Percentiles rank a stretch among this genome's conserved stretches.
phyloP scores from a whole-genome alignment of 2,113 vertebrate species.

The Syrrhaptes paradoxus region DNA sequence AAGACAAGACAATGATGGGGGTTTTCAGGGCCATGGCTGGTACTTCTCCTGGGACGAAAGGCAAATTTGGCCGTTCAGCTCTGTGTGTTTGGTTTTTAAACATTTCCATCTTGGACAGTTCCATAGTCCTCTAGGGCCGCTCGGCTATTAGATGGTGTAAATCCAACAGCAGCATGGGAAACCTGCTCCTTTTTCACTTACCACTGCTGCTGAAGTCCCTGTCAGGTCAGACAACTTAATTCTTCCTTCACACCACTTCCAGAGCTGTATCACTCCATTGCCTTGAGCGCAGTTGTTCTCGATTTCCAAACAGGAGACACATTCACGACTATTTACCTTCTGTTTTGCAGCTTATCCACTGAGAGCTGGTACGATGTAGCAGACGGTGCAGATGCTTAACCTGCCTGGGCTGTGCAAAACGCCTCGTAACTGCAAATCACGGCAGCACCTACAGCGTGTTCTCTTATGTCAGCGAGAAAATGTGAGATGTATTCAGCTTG shows the following conservation, averaged over 20 bases:
- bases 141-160: background rate
- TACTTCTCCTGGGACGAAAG: background rate
- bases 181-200: background rate
- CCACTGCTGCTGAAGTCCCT: background rate
- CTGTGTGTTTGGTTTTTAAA: background rate
- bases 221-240: background rate
- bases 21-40: background rate
- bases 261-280: background rate
- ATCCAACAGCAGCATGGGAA: background rate
- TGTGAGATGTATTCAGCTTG: background rate
- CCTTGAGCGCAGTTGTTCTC: background rate
- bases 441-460: background rate
- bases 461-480: background rate
- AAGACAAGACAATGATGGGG: background rate
- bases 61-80: background rate
- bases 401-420: background rate
- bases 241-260: background rate
- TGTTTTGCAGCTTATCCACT: accelerated
- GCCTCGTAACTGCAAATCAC: background rate
- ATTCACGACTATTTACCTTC: background rate
- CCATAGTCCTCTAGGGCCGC: background rate
- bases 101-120: background rate
- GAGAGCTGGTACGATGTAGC: accelerated
- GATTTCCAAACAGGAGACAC: background rate
- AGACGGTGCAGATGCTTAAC: background rate